Evolutionary conservation across 2,888 invertebrate species (phyloP).

Genomic region (Elmis aenea): DNA sequence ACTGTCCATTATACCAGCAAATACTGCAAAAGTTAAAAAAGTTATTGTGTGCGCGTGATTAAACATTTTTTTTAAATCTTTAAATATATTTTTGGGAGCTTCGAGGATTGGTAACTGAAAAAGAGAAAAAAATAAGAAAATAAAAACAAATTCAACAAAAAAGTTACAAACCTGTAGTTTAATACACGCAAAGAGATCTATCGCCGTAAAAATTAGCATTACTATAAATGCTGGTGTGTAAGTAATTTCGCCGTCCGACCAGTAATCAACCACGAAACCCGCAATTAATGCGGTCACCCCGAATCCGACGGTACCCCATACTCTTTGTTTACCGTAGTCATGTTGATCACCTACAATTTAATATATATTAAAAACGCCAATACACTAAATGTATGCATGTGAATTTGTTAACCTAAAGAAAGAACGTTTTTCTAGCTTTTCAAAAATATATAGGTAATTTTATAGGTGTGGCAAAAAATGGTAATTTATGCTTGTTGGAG

Average conservation of each 20-base stretch:
- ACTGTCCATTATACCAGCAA: constrained; percentile 73
- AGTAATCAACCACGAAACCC: constrained; percentile 64
- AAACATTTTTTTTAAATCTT: constrained; percentile 60
- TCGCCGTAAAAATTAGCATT: constrained; percentile 56
- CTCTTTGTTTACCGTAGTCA: constrained; percentile 73
- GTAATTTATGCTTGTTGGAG: too few relatives aligned
- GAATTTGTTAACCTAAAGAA: too few relatives aligned
- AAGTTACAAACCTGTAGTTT: constrained; percentile 54
- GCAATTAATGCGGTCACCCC: constrained; percentile 67
- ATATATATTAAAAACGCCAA: constrained; percentile 3
- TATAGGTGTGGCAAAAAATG: background rate
- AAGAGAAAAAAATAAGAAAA: constrained; percentile 6
- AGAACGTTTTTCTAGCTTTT: too few relatives aligned
- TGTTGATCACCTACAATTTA: constrained; percentile 56
- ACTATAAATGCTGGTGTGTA: constrained; percentile 71
- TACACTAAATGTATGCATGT: too few relatives aligned
- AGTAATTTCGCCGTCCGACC: constrained; percentile 54
- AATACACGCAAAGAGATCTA: constrained; percentile 64
- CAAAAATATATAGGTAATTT: too few relatives aligned
- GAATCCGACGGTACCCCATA: constrained; percentile 80
- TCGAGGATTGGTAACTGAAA: constrained; percentile 64
- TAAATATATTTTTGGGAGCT: constrained; percentile 62
- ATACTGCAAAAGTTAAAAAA: constrained; percentile 67
- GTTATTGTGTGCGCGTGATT: constrained; percentile 60
- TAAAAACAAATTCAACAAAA: background rate